phyloP scores from a whole-genome alignment of 2,113 vertebrate genomes.

The Stictonetta naevosa region DNA sequence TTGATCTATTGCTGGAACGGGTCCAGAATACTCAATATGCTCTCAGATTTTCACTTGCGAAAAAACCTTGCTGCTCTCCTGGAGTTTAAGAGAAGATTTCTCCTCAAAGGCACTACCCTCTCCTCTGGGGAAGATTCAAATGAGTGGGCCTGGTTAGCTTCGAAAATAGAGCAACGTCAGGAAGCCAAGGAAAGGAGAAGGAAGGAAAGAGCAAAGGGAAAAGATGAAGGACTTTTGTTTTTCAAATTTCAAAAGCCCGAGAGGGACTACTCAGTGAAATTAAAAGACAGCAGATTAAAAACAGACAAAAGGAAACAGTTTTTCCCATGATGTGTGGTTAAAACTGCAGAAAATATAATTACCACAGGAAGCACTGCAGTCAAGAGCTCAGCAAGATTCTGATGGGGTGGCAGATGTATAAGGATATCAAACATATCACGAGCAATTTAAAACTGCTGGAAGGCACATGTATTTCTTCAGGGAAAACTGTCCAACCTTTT shows the following conservation, averaged over 20 bases:
- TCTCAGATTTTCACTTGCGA: conserved; percentile 26
- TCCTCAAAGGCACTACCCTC: background rate
- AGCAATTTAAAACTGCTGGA: conserved; percentile 56
- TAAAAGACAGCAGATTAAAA: conserved; percentile 23
- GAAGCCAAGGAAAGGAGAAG: background rate
- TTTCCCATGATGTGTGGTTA: background rate
- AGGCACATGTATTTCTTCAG: conserved; percentile 22
- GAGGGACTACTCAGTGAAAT: conserved; percentile 1
- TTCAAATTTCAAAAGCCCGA: conserved; percentile 39
- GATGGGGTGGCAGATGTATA: conserved; percentile 3
- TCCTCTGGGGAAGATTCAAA: conserved; percentile 21
- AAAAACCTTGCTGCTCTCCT: background rate
- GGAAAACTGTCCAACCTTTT: conserved; percentile 37
- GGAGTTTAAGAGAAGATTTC: background rate
- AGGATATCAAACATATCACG: conserved; percentile 32
- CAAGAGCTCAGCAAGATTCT: conserved; percentile 47
- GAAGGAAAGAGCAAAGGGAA: background rate
- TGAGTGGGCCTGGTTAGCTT: background rate
- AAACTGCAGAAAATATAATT: conserved; percentile 45
- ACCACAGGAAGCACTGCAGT: conserved; percentile 22
- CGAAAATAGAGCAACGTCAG: conserved; percentile 15
- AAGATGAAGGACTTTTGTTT: conserved; percentile 29
- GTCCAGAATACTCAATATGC: conserved; percentile 28
- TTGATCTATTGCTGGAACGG: background rate
- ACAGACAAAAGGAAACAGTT: conserved; percentile 18